Evolutionary conservation across 2,113 vertebrate genomes (phyloP).

Genomic region (Pontoporia blainvillei): DNA sequence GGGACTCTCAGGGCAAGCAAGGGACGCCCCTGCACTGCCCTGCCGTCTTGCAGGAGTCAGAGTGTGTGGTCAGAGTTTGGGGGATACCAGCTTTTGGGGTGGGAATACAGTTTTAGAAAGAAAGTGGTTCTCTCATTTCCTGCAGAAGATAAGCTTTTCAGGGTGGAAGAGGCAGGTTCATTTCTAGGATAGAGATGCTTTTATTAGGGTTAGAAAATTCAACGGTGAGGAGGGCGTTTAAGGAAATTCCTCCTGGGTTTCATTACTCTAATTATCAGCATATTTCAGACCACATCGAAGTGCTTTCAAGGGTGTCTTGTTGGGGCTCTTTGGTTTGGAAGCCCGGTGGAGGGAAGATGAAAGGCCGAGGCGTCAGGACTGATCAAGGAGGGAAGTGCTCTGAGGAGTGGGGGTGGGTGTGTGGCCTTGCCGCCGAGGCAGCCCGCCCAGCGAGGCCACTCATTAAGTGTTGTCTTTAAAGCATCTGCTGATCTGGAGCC

Average conservation of each 20-base stretch:
- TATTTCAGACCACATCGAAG: conserved; percentile 86
- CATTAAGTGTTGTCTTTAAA: neutral
- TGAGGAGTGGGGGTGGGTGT: conserved; percentile 34
- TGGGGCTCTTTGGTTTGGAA: conserved; percentile 90
- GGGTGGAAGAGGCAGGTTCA: neutral
- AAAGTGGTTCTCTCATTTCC: neutral
- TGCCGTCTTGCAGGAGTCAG: neutral
- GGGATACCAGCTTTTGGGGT: too few relatives aligned
- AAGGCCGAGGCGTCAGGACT: conserved; percentile 87
- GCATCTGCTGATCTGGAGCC: neutral
- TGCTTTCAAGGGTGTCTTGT: conserved; percentile 91
- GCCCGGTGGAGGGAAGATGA: conserved; percentile 87
- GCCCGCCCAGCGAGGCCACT: neutral
- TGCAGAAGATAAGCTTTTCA: conserved; percentile 13
- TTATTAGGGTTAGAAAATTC: conserved; percentile 69
- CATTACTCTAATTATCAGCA: conserved; percentile 94
- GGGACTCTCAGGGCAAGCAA: neutral
- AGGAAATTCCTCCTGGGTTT: conserved; percentile 89
- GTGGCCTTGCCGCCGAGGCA: neutral
- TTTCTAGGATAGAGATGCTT: conserved; percentile 66
- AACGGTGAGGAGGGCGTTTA: conserved; percentile 78
- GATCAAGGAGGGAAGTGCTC: conserved; percentile 83
- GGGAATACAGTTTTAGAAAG: neutral
- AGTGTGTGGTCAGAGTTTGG: neutral
- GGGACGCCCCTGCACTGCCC: neutral